Percentiles rank a stretch among this genome's conserved stretches.
Evolutionary conservation across 2,113 vertebrate genomes (phyloP).

Genomic region (Atlantisia rogersi): DNA sequence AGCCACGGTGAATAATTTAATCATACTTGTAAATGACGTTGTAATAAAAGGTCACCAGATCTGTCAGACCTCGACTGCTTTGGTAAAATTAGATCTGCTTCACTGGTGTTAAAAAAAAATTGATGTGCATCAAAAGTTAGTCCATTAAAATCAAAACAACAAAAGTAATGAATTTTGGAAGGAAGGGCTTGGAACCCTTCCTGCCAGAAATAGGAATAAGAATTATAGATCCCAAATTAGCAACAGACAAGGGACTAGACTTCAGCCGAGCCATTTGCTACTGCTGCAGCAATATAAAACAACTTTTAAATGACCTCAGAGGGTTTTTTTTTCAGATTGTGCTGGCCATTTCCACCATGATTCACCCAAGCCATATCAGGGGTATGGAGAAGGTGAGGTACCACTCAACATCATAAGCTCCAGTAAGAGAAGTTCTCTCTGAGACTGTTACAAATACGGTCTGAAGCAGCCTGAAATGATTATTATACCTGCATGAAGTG

Average conservation of each 20-base stretch:
- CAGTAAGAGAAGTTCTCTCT: background rate
- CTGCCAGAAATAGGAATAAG: background rate
- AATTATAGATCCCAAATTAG: background rate
- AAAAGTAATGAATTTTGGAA: background rate
- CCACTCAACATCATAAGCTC: background rate
- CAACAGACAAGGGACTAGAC: background rate
- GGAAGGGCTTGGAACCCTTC: background rate
- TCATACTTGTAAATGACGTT: slow-evolving; percentile 63
- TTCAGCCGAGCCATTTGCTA: background rate
- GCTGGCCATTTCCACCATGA: background rate
- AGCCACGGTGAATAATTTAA: slow-evolving; percentile 60
- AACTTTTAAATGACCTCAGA: background rate
- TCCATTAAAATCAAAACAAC: background rate
- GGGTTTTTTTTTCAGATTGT: background rate
- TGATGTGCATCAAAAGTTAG: background rate
- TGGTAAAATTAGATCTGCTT: slow-evolving; percentile 32
- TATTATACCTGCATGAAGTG: background rate
- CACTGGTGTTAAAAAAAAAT: background rate
- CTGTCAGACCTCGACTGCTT: slow-evolving; percentile 5
- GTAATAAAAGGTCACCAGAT: slow-evolving; percentile 61
- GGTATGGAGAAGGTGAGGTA: background rate
- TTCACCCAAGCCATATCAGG: background rate
- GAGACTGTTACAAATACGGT: background rate
- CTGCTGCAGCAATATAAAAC: background rate
- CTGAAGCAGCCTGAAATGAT: background rate